Evolutionary conservation across 2,113 vertebrate species (phyloP).

Genomic region (Toxostoma redivivum): DNA sequence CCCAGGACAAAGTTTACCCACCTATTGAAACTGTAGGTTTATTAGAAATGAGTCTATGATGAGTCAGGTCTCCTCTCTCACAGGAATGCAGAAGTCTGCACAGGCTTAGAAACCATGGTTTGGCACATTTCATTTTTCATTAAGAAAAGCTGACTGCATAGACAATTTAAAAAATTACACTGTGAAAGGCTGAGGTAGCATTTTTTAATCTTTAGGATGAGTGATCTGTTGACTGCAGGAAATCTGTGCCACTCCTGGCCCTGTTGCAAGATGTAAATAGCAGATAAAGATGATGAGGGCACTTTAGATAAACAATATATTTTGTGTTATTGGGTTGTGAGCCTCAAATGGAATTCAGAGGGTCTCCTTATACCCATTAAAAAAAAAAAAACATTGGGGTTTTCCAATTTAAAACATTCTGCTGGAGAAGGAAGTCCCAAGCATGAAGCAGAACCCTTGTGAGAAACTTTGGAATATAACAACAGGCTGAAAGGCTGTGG

Average conservation of each 20-base stretch:
- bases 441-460: background rate
- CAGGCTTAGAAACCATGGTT: background rate
- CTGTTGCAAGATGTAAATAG: background rate
- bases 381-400: too few relatives aligned
- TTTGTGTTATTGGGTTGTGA: background rate
- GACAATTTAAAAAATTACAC: background rate
- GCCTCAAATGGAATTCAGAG: background rate
- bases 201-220: background rate
- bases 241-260: background rate
- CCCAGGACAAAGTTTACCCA: background rate
- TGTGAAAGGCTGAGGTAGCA: background rate
- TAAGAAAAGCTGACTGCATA: background rate
- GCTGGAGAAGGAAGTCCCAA: background rate
- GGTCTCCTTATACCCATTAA: background rate
- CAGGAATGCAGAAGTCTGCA: background rate
- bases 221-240: background rate
- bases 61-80: background rate
- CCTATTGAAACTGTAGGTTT: background rate
- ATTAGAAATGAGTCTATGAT: background rate
- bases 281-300: background rate
- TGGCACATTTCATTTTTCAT: background rate
- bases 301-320: background rate
- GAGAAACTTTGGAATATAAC: background rate
- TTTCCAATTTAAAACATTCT: background rate
- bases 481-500: background rate